Conservation (phyloP, 2,797 vertebrate genomes). For the Buphagus erythrorhynchus region DNA sequence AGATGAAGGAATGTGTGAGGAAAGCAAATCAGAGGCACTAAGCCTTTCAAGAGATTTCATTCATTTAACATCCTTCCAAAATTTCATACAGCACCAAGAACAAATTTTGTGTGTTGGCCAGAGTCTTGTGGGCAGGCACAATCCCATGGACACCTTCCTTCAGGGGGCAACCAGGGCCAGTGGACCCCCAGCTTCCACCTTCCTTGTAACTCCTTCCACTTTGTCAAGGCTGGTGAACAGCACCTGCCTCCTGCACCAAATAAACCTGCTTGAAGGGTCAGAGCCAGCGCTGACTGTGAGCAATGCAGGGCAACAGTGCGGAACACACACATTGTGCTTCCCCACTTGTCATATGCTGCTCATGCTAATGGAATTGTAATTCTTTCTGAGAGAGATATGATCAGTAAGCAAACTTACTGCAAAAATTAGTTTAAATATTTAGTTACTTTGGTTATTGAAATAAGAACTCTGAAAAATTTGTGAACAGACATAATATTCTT, state of each 20-base stretch:
- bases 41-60: background rate
- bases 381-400: background rate
- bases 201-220: background rate
- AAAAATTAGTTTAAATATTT: conserved; percentile 59
- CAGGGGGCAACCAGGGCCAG: accelerated
- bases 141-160: background rate
- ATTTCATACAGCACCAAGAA: background rate
- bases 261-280: background rate
- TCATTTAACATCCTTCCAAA: background rate
- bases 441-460: conserved; percentile 47
- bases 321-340: background rate
- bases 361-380: background rate
- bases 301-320: background rate
- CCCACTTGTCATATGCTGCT: background rate
- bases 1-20: background rate
- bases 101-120: background rate
- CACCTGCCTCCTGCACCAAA: background rate
- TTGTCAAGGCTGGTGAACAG: background rate
- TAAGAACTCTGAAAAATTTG: conserved; percentile 46
- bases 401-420: conserved; percentile 22
- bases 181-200: background rate
- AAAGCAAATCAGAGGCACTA: conserved; percentile 1
- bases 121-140: background rate
- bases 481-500: background rate
- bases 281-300: background rate